Percentiles rank a stretch among this genome's conserved stretches.
Evolutionary conservation across 2,888 invertebrate genomes (phyloP).

Genomic region (Eueremaeus valkanovi): DNA sequence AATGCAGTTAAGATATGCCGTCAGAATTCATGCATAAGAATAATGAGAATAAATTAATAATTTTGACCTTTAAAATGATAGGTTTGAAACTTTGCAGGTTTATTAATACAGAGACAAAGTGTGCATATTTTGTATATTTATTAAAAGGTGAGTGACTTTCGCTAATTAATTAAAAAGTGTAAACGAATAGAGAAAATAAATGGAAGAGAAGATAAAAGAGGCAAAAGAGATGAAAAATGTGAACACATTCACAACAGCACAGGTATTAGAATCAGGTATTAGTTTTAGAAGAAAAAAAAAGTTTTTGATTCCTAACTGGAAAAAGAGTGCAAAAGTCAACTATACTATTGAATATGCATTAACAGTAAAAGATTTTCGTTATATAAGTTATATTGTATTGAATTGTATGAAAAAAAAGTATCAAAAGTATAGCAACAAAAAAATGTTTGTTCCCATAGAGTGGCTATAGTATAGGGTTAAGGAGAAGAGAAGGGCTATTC

Average conservation of each 20-base stretch:
- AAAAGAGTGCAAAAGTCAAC: too few relatives aligned
- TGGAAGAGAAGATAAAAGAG: background rate
- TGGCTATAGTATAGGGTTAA: too few relatives aligned
- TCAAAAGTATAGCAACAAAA: background rate
- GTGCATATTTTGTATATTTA: background rate
- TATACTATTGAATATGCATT: too few relatives aligned
- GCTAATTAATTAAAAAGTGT: background rate
- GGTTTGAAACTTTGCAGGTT: background rate
- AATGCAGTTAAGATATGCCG: too few relatives aligned
- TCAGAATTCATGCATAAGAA: too few relatives aligned
- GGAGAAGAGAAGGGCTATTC: background rate
- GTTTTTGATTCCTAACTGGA: background rate
- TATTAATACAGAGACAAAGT: background rate
- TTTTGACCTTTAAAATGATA: conserved; percentile 5
- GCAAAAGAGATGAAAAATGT: too few relatives aligned
- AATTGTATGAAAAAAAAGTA: background rate
- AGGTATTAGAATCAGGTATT: too few relatives aligned
- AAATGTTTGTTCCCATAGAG: too few relatives aligned
- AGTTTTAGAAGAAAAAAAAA: too few relatives aligned
- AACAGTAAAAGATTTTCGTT: too few relatives aligned
- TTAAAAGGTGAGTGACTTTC: conserved; percentile 32
- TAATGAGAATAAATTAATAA: background rate
- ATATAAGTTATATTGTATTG: too few relatives aligned
- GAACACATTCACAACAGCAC: too few relatives aligned
- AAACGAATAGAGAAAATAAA: background rate